Evolutionary conservation across 2,113 vertebrate genomes (phyloP).

Genomic region (Oplegnathus fasciatus): DNA sequence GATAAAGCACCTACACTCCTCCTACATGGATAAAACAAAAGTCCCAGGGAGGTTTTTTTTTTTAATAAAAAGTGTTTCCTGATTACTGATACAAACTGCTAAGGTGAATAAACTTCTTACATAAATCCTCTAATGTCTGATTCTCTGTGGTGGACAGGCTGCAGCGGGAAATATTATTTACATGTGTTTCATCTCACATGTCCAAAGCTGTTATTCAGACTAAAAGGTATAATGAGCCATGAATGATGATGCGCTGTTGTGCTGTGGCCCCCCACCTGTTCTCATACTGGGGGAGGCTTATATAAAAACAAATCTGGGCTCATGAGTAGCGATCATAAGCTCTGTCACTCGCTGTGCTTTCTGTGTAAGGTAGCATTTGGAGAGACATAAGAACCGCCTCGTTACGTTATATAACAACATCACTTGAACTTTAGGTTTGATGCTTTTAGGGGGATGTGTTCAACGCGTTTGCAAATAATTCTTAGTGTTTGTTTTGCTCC

Average conservation of each 20-base stretch:
- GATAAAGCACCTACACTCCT: constrained; percentile 24
- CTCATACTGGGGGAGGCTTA: constrained; percentile 31
- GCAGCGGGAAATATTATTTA: constrained; percentile 9
- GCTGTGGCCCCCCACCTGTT: constrained; percentile 6
- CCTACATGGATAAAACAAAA: background rate
- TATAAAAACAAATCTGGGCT: constrained; percentile 35
- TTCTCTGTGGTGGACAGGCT: constrained; percentile 22
- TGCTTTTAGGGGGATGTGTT: background rate
- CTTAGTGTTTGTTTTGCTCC: constrained; percentile 9
- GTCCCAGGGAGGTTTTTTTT: background rate
- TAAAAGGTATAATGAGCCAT: constrained; percentile 18
- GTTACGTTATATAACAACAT: constrained; percentile 11
- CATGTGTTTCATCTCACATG: constrained; percentile 31
- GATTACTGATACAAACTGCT: constrained; percentile 9
- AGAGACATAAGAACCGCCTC: constrained; percentile 16
- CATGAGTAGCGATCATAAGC: constrained; percentile 27
- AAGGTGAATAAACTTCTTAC: background rate
- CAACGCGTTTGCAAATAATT: constrained; percentile 1
- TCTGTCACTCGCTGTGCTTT: constrained; percentile 1
- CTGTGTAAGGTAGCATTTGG: constrained; percentile 16
- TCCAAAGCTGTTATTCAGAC: constrained; percentile 28
- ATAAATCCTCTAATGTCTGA: constrained; percentile 15
- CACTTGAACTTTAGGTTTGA: constrained; percentile 11
- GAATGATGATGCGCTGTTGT: constrained; percentile 18
- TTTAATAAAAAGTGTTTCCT: constrained; percentile 12